Base-by-base conservation (phyloP, 2,888 invertebrate genomes). In the Cryptocheilus praepositus region DNA sequence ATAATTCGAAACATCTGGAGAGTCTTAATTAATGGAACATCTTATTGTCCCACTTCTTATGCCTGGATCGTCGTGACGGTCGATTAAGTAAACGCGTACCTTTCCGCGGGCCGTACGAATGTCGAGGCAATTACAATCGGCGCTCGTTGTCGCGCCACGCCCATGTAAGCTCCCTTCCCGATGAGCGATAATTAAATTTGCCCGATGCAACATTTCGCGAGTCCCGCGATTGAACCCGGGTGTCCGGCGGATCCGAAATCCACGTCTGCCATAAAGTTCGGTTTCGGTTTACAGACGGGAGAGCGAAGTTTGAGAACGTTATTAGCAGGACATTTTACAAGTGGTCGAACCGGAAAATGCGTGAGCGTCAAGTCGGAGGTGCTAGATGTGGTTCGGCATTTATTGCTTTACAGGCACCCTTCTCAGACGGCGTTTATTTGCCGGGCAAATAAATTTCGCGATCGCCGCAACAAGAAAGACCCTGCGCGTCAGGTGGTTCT, bases 1-100 rank as follows among this genome's bases (percentile, higher is more conserved):
- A 86, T 84, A 86, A 86, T 86, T 86, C 81, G 81, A 81, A 86
- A 85, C 86, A 86, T 85, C 86, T 86, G 85, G 86, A 83, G 82
- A 82, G 82, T 76, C 83, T 84, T 85, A 85, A 86, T 86, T 86
- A 86, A 86, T 85, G 83, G 81, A 79, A 83, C 83, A 84, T 85
- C 82, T 85, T 82, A 78, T 82, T 74, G 69, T 80, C 79, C 76
- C 78, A 76, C 68, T 82, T 81, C 79, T 79, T 80, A 70, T 73
- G 67, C 71, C 64, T 73, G 70, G 76, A 73, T 78, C 72, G 80
- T 36, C 78, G 81, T 73, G 75, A 79, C 73, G 65, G 76, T 79
- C 82, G 81, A 85, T 85, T 83, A 81, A 84, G 76, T 80, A 83
- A 83, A 84, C 82, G 79, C 81, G 80, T 81, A 79, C 81, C 75